Conservation (phyloP, 2,113 vertebrate genomes). For the Pygoscelis adeliae region DNA sequence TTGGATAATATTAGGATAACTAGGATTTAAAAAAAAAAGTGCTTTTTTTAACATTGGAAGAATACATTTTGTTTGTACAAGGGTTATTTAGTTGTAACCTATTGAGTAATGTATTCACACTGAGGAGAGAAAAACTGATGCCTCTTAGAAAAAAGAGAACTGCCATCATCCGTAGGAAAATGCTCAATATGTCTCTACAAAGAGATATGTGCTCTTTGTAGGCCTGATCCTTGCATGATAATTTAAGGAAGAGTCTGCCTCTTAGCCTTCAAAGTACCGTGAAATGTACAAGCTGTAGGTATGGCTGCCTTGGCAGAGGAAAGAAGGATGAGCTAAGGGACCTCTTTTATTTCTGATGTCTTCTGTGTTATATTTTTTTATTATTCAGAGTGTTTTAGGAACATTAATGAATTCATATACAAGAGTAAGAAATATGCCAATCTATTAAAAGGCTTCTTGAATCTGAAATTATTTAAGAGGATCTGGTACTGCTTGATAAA, state of each 20-base stretch:
- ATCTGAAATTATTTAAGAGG: not conserved
- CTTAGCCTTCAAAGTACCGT: not conserved
- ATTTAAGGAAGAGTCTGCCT: not conserved
- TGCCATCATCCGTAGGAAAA: not conserved
- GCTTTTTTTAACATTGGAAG: not conserved
- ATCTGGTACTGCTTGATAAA: not conserved
- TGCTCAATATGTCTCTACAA: not conserved
- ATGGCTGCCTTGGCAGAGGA: not conserved
- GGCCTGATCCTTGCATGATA: not conserved
- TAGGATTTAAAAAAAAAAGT: not conserved
- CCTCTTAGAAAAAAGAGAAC: not conserved
- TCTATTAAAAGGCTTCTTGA: not conserved
- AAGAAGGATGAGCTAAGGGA: not conserved
- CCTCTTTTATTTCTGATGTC: not conserved
- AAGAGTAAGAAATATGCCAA: not conserved
- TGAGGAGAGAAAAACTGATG: not conserved
- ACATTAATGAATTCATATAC: not conserved
- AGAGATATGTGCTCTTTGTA: not conserved
- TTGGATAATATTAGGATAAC: not conserved
- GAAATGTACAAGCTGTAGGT: not conserved
- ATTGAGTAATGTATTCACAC: not conserved
- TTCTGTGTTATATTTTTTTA: not conserved
- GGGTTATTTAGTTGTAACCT: not conserved
- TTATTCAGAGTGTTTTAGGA: not conserved
- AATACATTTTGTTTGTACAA: not conserved